Percentiles rank a stretch among this genome's conserved stretches.
Conservation (phyloP, 2,797 vertebrate genomes). For the Enteromius mattozi region DNA sequence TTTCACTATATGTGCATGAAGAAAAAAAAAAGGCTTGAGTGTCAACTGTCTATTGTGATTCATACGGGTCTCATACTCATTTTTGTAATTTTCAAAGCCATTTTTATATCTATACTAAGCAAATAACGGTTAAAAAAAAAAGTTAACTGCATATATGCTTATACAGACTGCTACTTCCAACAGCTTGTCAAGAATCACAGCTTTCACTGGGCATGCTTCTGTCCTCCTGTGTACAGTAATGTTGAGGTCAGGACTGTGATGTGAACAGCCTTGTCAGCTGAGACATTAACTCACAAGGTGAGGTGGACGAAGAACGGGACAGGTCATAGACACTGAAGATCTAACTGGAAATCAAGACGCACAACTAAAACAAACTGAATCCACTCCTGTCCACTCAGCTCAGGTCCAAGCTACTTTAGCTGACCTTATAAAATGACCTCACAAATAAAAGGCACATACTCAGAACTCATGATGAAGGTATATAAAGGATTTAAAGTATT, state of each 20-base stretch:
- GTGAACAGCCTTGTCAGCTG: constrained; percentile 48
- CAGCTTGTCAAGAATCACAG: constrained; percentile 14
- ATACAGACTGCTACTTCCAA: constrained; percentile 6
- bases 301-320: constrained; percentile 51
- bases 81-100: not conserved
- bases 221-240: constrained; percentile 33
- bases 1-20: constrained; percentile 50
- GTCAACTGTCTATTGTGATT: not conserved
- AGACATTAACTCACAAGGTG: constrained; percentile 52
- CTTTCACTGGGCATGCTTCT: constrained; percentile 3
- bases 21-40: not conserved
- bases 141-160: constrained; percentile 11
- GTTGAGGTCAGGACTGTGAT: constrained; percentile 56
- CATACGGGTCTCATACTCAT: not conserved
- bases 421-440: constrained; percentile 40
- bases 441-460: constrained; percentile 3
- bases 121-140: not conserved
- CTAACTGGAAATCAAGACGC: constrained; percentile 39
- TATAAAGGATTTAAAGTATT: not conserved
- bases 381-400: constrained; percentile 38
- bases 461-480: not conserved
- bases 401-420: constrained; percentile 21
- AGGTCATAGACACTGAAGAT: constrained; percentile 42
- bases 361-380: constrained; percentile 46
- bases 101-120: not conserved